A percentile compares a stretch with the other conserved stretches of the same genome.
Conservation (phyloP, 2,113 vertebrate genomes). For the Megaceryle maxima region DNA sequence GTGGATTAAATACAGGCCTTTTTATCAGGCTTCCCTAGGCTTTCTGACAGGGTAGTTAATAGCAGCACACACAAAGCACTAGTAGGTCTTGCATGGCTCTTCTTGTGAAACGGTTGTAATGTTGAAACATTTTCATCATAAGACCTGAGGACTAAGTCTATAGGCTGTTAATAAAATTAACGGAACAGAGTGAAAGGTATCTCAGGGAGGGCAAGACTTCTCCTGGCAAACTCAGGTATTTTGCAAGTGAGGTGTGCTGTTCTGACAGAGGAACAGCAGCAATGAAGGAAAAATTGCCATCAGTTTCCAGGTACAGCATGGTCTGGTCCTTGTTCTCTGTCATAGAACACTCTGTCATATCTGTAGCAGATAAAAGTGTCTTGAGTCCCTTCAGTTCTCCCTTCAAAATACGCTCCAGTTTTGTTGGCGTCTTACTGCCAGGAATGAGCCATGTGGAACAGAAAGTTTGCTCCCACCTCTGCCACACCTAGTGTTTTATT, state of each 20-base stretch:
- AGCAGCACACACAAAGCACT: background rate
- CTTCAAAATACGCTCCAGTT: background rate
- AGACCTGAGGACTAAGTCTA: background rate
- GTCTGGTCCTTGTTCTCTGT: background rate
- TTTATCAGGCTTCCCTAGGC: background rate
- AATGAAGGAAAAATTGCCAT: background rate
- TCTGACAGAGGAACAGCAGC: background rate
- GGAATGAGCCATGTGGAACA: background rate
- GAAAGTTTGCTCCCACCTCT: background rate
- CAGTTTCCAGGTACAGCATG: background rate
- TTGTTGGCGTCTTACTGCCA: background rate
- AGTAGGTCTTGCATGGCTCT: background rate
- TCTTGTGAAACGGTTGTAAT: background rate
- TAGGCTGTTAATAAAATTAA: conserved; percentile 7
- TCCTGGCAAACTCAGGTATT: background rate
- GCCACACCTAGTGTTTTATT: background rate
- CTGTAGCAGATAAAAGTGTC: background rate
- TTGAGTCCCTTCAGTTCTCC: background rate
- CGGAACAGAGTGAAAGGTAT: background rate
- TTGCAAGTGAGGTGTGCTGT: background rate
- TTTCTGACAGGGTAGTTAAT: conserved; percentile 8
- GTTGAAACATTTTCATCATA: background rate
- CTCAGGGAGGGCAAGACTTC: background rate
- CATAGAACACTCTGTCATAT: background rate
- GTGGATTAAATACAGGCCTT: background rate